These are phyloP conservation scores for Rhagium mordax DNA, from an alignment of 2,888 invertebrate genomes.

Conservation along the genomic window DNA sequence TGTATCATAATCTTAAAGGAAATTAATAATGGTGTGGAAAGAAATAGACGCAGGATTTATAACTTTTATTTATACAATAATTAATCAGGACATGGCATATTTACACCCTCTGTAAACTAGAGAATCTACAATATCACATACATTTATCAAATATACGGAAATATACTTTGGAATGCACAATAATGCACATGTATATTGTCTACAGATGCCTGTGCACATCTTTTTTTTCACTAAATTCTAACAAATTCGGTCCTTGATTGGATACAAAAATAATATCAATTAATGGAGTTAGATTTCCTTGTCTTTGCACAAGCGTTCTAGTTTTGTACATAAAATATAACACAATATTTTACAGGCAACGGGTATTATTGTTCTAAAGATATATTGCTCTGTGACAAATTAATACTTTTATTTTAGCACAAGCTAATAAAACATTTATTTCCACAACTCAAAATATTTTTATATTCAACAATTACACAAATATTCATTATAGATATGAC, in stretches of 20 bases:
- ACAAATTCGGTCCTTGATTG: conserved; percentile 52
- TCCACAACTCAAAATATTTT: conserved; percentile 28
- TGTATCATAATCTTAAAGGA: too few relatives aligned
- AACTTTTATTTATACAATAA: conserved; percentile 51
- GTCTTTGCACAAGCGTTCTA: conserved; percentile 52
- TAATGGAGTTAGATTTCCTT: conserved; percentile 29
- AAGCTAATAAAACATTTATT: conserved; percentile 21
- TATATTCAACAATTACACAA: conserved; percentile 26
- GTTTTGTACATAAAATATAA: conserved; percentile 41
- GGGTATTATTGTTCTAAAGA: conserved; percentile 57
- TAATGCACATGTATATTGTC: conserved; percentile 66
- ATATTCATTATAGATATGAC: conserved; percentile 34
- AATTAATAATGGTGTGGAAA: too few relatives aligned
- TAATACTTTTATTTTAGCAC: conserved; percentile 43
- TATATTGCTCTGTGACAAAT: conserved; percentile 58
- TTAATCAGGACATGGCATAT: conserved; percentile 59
- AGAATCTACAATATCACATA: conserved; percentile 67
- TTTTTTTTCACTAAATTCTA: conserved; percentile 44
- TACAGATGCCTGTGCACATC: conserved; percentile 64
- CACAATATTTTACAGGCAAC: conserved; percentile 51
- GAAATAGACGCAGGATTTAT: not conserved
- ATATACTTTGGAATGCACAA: conserved; percentile 67
- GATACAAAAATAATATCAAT: conserved; percentile 61
- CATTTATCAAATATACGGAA: conserved; percentile 68
- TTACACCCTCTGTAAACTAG: conserved; percentile 59